Evolutionary conservation across 2,888 invertebrate genomes (phyloP), one percentile per base, ranked within the genome.

Genomic region (Lasioglossum malachurum): DNA sequence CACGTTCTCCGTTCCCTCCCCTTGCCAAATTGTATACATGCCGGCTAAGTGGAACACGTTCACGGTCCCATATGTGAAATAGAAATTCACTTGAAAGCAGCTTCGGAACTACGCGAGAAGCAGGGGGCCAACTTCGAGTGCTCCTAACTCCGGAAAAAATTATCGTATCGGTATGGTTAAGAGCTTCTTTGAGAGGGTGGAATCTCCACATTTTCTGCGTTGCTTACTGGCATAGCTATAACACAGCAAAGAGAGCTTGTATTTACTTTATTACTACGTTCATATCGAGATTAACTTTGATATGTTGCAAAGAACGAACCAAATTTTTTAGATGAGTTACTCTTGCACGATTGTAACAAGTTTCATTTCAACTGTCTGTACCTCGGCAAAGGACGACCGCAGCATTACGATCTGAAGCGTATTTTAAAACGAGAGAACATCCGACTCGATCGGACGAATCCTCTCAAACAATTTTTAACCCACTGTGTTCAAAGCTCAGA

Each of bases 1-100:
- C 60, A n/a, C 53, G n/a, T 23, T n/a, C 53, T 10, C 5, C 14
- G 27, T 27, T 31, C 27, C 27, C 60, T 64, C 60, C 60, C 16
- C 60, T 14, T 27, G 16, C 60, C 60, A 27, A 64, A 64, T 64
- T 31, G 53, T 23, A 57, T 57, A 57, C n/a, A 57, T n/a, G 10
- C 10, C n/a, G 53, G 53, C 53, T 57, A 57, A 57, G n/a, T 57
- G 53, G 53, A 57, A 57, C 53, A 57, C 53, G 60, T 64, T 64
- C 27, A 31, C 60, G 16, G 60, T 64, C 60, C 27, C 60, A 57
- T 57, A 57, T 57, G 53, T n/a, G 53, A 57, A 10, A 57, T 57
- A 57, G 53, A 57, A 57, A 57, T 57, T n/a, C 53, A n/a, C n/a
- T 57, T 57, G 53, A 7, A 57, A 57, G 53, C 53, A n/a, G 53